phyloP scores from a whole-genome alignment of 2,113 vertebrate genomes.

The Pundamilia nyererei region DNA sequence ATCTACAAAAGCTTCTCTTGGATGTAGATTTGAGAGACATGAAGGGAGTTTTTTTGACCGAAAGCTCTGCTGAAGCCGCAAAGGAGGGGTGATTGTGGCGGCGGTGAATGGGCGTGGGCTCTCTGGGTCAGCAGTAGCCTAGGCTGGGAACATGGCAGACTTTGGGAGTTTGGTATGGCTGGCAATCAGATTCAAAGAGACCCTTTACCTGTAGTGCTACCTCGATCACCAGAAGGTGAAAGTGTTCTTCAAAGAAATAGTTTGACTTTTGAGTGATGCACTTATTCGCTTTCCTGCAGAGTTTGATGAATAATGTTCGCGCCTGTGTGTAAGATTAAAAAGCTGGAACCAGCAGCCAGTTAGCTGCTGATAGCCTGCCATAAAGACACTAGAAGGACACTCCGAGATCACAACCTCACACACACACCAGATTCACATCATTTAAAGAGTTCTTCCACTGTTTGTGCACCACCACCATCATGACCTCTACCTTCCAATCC shows the following conservation, averaged over 20 bases:
- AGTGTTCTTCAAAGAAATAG: neutral
- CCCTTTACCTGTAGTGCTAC: neutral
- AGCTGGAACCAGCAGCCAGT: neutral
- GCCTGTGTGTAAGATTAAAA: neutral
- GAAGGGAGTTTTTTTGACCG: slow-evolving; percentile 2
- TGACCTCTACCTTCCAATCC: neutral
- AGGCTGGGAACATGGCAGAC: neutral
- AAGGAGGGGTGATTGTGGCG: neutral
- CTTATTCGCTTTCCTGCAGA: neutral
- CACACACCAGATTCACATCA: neutral
- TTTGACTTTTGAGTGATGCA: neutral
- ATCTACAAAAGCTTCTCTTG: slow-evolving; percentile 44
- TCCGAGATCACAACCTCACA: neutral
- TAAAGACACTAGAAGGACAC: neutral
- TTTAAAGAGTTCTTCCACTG: neutral
- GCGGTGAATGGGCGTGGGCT: neutral
- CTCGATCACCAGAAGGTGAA: neutral
- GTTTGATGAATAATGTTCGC: neutral
- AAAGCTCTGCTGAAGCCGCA: neutral
- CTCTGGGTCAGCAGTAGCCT: neutral
- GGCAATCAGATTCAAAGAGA: neutral
- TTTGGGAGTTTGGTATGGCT: neutral
- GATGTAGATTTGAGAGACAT: slow-evolving; percentile 33
- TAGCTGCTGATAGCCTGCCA: neutral
- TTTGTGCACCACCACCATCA: neutral